A percentile compares a stretch with the other conserved stretches of the same genome.
These are phyloP conservation scores for Tachysurus fulvidraco DNA, from an alignment of 2,113 vertebrate species.

Conservation along the genomic window DNA sequence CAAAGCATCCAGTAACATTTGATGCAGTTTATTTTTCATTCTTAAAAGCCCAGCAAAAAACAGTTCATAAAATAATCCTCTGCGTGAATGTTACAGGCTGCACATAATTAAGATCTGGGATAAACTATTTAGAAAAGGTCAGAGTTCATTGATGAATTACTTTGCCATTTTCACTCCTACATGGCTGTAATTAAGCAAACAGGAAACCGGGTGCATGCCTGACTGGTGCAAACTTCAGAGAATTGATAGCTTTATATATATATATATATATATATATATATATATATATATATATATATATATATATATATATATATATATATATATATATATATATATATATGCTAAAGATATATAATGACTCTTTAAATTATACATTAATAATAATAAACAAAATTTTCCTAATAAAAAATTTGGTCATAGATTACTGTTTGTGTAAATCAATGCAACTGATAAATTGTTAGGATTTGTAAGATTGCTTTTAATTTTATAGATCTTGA, in stretches of 20 bases:
- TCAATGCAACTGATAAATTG: not conserved
- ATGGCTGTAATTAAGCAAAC: constrained; percentile 15
- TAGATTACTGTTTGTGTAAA: not conserved
- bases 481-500: not conserved
- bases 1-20: not conserved
- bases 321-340: too few relatives aligned
- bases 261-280: too few relatives aligned
- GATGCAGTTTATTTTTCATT: not conserved
- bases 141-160: constrained; percentile 18
- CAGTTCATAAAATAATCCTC: not conserved
- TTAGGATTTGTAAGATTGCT: not conserved
- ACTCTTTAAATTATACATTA: not conserved
- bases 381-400: not conserved
- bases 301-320: too few relatives aligned
- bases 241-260: not conserved
- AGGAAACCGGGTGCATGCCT: not conserved
- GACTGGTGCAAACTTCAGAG: not conserved
- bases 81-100: constrained; percentile 1
- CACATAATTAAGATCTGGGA: not conserved
- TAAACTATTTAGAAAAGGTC: constrained; percentile 10
- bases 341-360: not conserved
- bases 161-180: constrained; percentile 17
- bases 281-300: too few relatives aligned
- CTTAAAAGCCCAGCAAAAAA: too few relatives aligned
- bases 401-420: not conserved